These are phyloP conservation scores for Patella ulyssiponensis DNA, from an alignment of 2,888 invertebrate species.

Conservation along the genomic window DNA sequence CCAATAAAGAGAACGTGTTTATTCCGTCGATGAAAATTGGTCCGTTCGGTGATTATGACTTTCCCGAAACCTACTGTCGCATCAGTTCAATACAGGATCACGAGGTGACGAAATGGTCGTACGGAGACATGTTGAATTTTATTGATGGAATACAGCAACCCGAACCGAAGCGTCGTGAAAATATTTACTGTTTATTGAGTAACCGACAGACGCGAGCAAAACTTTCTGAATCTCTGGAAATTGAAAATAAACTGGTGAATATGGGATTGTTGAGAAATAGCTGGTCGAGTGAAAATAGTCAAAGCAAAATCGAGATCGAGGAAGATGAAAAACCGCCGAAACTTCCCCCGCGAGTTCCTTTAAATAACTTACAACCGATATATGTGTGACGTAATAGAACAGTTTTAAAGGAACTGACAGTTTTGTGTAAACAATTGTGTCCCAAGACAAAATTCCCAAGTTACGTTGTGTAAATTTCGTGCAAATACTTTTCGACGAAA, in stretches of 20 bases:
- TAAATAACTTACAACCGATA: background rate
- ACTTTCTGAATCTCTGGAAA: slow-evolving; percentile 47
- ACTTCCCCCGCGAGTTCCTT: background rate
- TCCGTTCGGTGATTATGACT: slow-evolving; percentile 12
- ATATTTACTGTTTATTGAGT: slow-evolving; percentile 43
- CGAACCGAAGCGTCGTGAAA: slow-evolving; percentile 44
- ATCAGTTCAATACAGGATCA: slow-evolving; percentile 11
- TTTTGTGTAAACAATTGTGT: too few relatives aligned
- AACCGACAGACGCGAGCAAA: slow-evolving; percentile 47
- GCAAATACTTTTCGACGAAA: too few relatives aligned
- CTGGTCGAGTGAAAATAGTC: background rate
- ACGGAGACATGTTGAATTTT: slow-evolving; percentile 41
- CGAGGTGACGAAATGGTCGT: slow-evolving; percentile 30
- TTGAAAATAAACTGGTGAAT: slow-evolving; percentile 45
- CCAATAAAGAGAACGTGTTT: slow-evolving; percentile 3
- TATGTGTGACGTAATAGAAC: background rate
- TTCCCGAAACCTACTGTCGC: slow-evolving; percentile 36
- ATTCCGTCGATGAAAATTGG: background rate
- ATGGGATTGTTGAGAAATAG: slow-evolving; percentile 31
- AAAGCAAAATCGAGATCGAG: background rate
- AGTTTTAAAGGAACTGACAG: too few relatives aligned
- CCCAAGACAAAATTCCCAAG: too few relatives aligned
- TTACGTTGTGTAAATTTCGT: too few relatives aligned
- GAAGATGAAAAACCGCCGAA: background rate
- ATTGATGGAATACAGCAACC: slow-evolving; percentile 45